phyloP scores from a whole-genome alignment of 2,797 vertebrate species.

The Ibycter americanus region DNA sequence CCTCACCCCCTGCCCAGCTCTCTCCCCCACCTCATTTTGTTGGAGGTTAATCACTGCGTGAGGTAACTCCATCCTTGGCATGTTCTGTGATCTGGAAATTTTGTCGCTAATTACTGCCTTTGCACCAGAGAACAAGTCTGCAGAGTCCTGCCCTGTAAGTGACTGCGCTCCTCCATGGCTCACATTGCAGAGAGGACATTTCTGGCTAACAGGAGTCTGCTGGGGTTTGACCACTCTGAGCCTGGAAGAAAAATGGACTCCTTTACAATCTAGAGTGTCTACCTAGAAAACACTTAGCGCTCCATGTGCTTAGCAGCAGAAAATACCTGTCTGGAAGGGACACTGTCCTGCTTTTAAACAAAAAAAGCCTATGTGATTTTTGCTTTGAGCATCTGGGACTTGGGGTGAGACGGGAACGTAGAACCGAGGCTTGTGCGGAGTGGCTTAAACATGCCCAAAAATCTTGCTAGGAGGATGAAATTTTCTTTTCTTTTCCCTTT shows the following conservation, averaged over 20 bases:
- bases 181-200: background rate
- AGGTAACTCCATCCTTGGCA: background rate
- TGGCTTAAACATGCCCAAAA: conserved; percentile 7
- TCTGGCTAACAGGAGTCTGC: background rate
- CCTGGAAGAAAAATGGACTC: background rate
- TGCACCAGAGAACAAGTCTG: background rate
- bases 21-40: background rate
- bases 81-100: conserved; percentile 16
- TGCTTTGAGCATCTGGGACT: background rate
- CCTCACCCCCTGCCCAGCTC: background rate
- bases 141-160: background rate
- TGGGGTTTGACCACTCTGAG: background rate
- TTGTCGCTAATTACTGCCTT: background rate
- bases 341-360: background rate
- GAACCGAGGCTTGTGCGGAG: background rate
- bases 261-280: background rate
- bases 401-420: background rate
- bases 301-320: background rate
- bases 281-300: background rate
- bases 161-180: background rate
- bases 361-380: background rate
- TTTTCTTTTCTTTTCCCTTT: conserved; percentile 74
- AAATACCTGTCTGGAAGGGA: background rate
- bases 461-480: conserved; percentile 49
- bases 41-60: background rate